phyloP scores from a whole-genome alignment of 2,113 vertebrate genomes.

The Gymnobelideus leadbeateri region DNA sequence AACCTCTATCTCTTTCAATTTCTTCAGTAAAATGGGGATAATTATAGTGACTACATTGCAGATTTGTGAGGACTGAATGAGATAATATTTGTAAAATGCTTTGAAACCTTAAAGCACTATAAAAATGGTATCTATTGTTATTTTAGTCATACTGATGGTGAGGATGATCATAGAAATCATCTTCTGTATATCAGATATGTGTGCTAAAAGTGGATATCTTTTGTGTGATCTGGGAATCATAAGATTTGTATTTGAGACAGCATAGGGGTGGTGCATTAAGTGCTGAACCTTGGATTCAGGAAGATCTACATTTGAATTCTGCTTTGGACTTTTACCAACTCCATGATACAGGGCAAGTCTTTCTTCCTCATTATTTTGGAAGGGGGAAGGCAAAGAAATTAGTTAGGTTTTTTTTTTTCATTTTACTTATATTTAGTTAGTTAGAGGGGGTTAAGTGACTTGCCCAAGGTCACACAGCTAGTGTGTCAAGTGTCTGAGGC shows the following conservation, averaged over 20 bases:
- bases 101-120: not conserved
- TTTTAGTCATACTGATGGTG: not conserved
- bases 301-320: not conserved
- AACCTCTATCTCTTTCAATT: not conserved
- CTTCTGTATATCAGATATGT: not conserved
- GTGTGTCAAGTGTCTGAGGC: too few relatives aligned
- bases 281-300: not conserved
- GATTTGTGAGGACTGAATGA: not conserved
- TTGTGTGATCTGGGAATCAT: not conserved
- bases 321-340: not conserved
- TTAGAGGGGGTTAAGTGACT: too few relatives aligned
- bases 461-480: too few relatives aligned
- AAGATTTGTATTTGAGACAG: not conserved
- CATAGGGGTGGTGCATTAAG: not conserved
- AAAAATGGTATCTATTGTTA: not conserved
- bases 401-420: too few relatives aligned
- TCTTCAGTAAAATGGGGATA: not conserved
- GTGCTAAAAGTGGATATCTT: not conserved
- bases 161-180: not conserved
- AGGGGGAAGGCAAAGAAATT: too few relatives aligned
- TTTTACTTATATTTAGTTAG: too few relatives aligned
- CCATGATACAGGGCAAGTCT: not conserved
- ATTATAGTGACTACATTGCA: not conserved
- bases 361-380: not conserved
- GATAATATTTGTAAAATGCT: not conserved